Percentiles rank a stretch among this genome's conserved stretches.
Conservation (phyloP, 2,888 invertebrate genomes). For the Melinaea menophilus region DNA sequence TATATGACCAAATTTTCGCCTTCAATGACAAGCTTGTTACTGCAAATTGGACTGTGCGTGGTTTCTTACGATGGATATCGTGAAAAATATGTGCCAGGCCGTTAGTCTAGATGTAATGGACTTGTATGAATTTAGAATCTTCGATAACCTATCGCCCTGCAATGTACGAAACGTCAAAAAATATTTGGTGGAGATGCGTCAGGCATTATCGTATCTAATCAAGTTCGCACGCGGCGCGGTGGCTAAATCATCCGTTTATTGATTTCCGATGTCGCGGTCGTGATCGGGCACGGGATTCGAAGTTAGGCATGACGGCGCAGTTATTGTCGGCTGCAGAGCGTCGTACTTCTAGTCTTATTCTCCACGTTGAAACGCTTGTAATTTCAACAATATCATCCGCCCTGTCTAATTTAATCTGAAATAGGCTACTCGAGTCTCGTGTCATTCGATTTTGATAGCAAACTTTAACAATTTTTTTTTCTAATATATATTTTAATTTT, state of each 20-base stretch:
- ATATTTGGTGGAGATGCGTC: slow-evolving; percentile 57
- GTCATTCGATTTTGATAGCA: slow-evolving; percentile 45
- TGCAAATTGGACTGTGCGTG: slow-evolving; percentile 57
- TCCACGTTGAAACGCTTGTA: slow-evolving; percentile 74
- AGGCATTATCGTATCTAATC: slow-evolving; percentile 75
- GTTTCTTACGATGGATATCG: slow-evolving; percentile 63
- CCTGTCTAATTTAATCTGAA: slow-evolving; percentile 68
- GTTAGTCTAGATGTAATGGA: slow-evolving; percentile 63
- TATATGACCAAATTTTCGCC: slow-evolving; percentile 52
- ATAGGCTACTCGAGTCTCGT: slow-evolving; percentile 47
- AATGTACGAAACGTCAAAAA: slow-evolving; percentile 39
- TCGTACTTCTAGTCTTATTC: slow-evolving; percentile 58
- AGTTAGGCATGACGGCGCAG: slow-evolving; percentile 69
- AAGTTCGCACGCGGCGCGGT: slow-evolving; percentile 77
- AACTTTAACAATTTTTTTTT: slow-evolving; percentile 38
- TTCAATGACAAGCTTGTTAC: slow-evolving; percentile 58
- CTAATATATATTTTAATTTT: slow-evolving; percentile 29
- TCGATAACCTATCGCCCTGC: slow-evolving; percentile 70
- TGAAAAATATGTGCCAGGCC: slow-evolving; percentile 67
- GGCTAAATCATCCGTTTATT: slow-evolving; percentile 78
- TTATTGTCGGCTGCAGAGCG: slow-evolving; percentile 65
- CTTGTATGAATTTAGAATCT: slow-evolving; percentile 57
- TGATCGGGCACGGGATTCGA: slow-evolving; percentile 69
- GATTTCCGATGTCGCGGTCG: slow-evolving; percentile 78
- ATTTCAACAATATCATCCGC: slow-evolving; percentile 72